Conservation (phyloP, 1,140 invertebrate genomes). For the Anastrepha ludens region DNA sequence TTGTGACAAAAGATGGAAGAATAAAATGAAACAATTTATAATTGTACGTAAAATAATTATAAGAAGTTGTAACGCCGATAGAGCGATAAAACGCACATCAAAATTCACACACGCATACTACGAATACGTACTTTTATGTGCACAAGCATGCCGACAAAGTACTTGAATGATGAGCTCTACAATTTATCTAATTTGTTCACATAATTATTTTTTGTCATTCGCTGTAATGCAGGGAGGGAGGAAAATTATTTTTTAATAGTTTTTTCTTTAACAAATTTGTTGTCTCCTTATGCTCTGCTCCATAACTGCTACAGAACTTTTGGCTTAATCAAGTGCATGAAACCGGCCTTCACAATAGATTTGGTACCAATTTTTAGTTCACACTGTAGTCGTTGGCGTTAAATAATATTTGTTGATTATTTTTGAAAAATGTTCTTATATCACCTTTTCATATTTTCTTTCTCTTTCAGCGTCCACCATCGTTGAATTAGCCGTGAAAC, state of each 20-base stretch:
- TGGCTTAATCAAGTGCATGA: too few species aligned
- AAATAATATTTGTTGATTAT: too few species aligned
- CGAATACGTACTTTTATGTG: not conserved
- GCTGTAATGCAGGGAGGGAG: not conserved
- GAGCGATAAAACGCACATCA: slow-evolving; percentile 2
- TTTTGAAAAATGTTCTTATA: too few species aligned
- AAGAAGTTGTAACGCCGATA: slow-evolving; percentile 43
- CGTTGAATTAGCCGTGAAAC: slow-evolving; percentile 71
- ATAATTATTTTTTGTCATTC: not conserved
- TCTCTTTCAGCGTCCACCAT: slow-evolving; percentile 65
- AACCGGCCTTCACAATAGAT: too few species aligned
- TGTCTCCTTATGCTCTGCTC: too few species aligned
- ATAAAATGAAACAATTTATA: not conserved
- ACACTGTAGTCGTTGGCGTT: too few species aligned
- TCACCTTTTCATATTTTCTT: not conserved
- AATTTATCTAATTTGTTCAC: slow-evolving; percentile 38
- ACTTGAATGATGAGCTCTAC: slow-evolving; percentile 35
- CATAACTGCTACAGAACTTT: too few species aligned
- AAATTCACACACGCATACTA: not conserved
- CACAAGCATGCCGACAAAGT: slow-evolving; percentile 14
- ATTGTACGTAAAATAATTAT: not conserved
- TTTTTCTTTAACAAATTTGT: too few species aligned
- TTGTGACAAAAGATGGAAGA: not conserved
- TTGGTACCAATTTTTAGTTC: too few species aligned
- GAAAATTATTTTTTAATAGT: not conserved